phyloP scores from a whole-genome alignment of 2,888 invertebrate genomes.

The Apodemia hepburni region DNA sequence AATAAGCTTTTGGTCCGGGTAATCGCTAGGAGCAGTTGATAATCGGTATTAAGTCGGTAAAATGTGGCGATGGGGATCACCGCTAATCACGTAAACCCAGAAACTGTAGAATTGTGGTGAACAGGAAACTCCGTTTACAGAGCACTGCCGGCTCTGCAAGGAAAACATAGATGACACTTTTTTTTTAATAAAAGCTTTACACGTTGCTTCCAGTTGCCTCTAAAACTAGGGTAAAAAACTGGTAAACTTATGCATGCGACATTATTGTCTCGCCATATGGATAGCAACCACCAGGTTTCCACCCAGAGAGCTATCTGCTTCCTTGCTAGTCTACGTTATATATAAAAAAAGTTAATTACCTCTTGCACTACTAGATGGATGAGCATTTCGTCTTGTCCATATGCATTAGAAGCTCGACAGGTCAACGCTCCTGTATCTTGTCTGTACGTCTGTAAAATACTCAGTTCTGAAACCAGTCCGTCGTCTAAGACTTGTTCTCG shows the following conservation, averaged over 20 bases:
- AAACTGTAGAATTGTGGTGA: too few relatives aligned
- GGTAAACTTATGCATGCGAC: neutral
- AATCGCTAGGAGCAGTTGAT: too few relatives aligned
- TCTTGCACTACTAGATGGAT: slow-evolving; percentile 93
- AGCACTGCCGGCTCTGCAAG: too few relatives aligned
- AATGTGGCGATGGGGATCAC: too few relatives aligned
- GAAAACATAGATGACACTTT: too few relatives aligned
- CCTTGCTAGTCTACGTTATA: neutral
- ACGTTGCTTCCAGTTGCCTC: too few relatives aligned
- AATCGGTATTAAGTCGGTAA: too few relatives aligned
- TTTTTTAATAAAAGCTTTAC: too few relatives aligned
- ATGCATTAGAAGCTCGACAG: slow-evolving; percentile 93
- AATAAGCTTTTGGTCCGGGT: too few relatives aligned
- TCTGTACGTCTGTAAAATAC: slow-evolving; percentile 90
- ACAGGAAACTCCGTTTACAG: too few relatives aligned
- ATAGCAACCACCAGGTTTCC: neutral
- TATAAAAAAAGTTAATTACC: slow-evolving; percentile 65
- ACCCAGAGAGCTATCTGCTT: neutral
- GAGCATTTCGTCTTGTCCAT: slow-evolving; percentile 94
- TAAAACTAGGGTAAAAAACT: too few relatives aligned
- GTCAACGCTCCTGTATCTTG: slow-evolving; percentile 94
- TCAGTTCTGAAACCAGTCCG: slow-evolving; percentile 91
- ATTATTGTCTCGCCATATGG: neutral
- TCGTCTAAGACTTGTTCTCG: slow-evolving; percentile 88
- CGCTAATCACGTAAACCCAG: too few relatives aligned